phyloP scores from a whole-genome alignment of 2,113 vertebrate genomes.

The Prolemur simus region DNA sequence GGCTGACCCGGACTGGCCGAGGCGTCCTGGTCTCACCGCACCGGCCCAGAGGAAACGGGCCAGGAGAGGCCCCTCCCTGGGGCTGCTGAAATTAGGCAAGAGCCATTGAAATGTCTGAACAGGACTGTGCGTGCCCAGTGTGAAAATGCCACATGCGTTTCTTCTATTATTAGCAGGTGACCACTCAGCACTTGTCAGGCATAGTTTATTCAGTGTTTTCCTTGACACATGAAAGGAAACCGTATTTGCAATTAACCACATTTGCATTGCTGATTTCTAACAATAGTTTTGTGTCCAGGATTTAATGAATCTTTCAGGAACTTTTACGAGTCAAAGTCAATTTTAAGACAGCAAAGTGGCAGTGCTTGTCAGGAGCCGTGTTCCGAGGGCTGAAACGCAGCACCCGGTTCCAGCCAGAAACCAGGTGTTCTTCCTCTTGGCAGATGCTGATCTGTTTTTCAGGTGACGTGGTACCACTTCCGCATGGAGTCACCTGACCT shows the following conservation, averaged over 20 bases:
- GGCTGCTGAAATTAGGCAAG: background rate
- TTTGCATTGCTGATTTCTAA: background rate
- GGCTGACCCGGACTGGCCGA: background rate
- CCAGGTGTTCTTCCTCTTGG: background rate
- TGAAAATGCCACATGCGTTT: background rate
- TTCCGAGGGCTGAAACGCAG: background rate
- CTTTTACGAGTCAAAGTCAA: background rate
- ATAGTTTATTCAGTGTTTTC: constrained; percentile 19
- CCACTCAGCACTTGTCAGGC: background rate
- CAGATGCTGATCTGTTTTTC: background rate
- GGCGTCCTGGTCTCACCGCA: background rate
- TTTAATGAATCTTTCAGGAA: constrained; percentile 42
- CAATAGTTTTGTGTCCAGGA: background rate
- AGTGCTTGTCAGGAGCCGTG: background rate
- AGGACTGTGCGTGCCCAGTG: background rate
- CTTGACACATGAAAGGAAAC: constrained; percentile 42
- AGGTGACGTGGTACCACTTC: background rate
- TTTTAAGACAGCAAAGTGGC: background rate
- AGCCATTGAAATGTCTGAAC: background rate
- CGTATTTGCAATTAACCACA: background rate
- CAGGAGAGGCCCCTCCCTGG: background rate
- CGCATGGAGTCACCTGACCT: background rate
- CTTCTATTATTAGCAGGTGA: background rate
- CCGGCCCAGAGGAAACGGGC: background rate
- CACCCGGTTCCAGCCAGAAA: background rate